Base-by-base conservation (phyloP, 2,888 invertebrate genomes). In the Polydrusus pterygomalis region DNA sequence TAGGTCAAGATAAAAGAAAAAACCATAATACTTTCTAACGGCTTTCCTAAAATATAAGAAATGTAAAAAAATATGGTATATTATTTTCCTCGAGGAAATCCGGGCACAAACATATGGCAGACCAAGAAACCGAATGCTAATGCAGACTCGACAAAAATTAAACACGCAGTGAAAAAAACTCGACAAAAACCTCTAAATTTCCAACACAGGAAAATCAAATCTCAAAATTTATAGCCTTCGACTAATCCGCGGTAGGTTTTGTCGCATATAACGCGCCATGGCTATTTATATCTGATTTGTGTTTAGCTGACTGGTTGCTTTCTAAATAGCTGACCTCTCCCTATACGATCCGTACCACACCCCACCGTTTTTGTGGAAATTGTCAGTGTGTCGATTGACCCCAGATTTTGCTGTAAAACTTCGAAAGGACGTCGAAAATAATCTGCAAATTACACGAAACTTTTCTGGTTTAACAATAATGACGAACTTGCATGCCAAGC, bases 211-310 rank as follows among this genome's bases (percentile, higher is more conserved):
- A 51, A 51, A 67, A 54, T 51, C 51, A 51, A 67, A 67, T 67
- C 54, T 34, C 34, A 38, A 30, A 67, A 67, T 67, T 34, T 67
- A 64, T 64, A 15, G 64, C 64, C 10, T 30, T 49, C 15, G 5
- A 30, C 47, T 47, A 47, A 64, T 47, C 47, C 25, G 30, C 17
- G 30, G 20, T 47, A 20, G 30, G 15, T 17, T 43, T 30, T 64
- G 30, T 15, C 30, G 45, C n/a, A 34, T 17, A 30, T 10, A 34
- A 1, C 45, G 15, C 30, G 30, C 64, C 30, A 43, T 17, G 25
- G 64, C 64, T 51, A 38, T 67, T 67, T 67, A 38, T 54, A 38
- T 38, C 51, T 51, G 51, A 67, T 67, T 51, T 67, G 67, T 47
- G 30, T 64, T 54, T 51, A 51, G 49, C 34, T 49, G 25, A 34